phyloP scores from a whole-genome alignment of 1,140 invertebrate species.

The Oncopodura yosiiana region DNA sequence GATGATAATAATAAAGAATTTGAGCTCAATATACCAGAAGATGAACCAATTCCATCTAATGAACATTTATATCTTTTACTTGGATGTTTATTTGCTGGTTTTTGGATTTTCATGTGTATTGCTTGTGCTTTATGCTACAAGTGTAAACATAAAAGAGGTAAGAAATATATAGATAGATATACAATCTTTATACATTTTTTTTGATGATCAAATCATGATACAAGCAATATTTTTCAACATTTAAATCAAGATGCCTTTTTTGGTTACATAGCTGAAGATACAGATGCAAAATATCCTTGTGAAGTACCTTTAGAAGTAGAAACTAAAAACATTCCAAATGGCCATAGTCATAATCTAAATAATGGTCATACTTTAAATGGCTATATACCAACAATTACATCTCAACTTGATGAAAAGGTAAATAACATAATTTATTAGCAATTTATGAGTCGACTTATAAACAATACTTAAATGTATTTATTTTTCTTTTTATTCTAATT shows the following conservation, averaged over 20 bases:
- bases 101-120: conserved; percentile 33
- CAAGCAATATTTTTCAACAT: not conserved
- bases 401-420: conserved; percentile 34
- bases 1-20: conserved; percentile 33
- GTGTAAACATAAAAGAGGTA: conserved; percentile 34
- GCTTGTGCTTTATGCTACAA: conserved; percentile 33
- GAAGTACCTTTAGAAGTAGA: conserved; percentile 24
- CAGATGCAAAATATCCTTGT: conserved; percentile 32
- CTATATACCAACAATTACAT: conserved; percentile 31
- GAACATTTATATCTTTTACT: conserved; percentile 50
- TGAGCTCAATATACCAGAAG: conserved; percentile 27
- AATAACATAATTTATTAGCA: not conserved
- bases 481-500: conserved; percentile 6
- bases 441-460: conserved; percentile 2
- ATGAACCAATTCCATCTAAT: conserved; percentile 34
- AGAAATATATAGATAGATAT: not conserved
- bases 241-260: not conserved
- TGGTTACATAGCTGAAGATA: conserved; percentile 27
- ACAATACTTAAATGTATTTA: not conserved
- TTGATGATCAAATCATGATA: too few relatives aligned
- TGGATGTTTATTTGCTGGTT: conserved; percentile 46
- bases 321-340: conserved; percentile 20
- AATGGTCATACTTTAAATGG: conserved; percentile 22
- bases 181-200: too few relatives aligned
- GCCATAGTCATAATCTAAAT: conserved; percentile 9